Evolutionary conservation across 2,888 invertebrate genomes (phyloP).

Genomic region (Drosophila rellima): DNA sequence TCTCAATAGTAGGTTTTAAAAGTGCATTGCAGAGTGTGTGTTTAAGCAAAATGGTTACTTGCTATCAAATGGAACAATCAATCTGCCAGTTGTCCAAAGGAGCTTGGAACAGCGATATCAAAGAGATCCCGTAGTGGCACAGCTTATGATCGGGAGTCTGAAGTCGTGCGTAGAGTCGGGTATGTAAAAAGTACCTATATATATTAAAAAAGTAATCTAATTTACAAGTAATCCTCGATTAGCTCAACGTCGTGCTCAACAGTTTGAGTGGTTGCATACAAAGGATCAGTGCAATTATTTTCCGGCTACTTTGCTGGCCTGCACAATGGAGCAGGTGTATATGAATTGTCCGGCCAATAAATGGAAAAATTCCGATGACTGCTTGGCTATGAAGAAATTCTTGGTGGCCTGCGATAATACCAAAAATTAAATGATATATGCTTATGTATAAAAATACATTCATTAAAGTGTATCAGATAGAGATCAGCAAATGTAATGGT

Average conservation of each 20-base stretch:
- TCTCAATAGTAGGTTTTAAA: neutral
- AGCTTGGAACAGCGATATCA: constrained; percentile 50
- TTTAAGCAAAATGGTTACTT: constrained; percentile 56
- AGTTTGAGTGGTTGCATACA: constrained; percentile 60
- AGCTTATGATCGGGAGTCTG: constrained; percentile 44
- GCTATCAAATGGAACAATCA: constrained; percentile 50
- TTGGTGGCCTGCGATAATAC: constrained; percentile 54
- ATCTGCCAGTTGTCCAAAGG: constrained; percentile 40
- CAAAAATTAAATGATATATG: constrained; percentile 18
- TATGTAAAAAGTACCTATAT: constrained; percentile 14
- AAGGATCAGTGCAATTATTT: constrained; percentile 59
- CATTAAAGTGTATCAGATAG: constrained; percentile 1
- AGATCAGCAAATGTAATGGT: constrained; percentile 14
- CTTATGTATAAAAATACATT: neutral
- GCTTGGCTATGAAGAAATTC: constrained; percentile 59
- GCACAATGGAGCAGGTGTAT: constrained; percentile 64
- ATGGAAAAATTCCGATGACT: constrained; percentile 65
- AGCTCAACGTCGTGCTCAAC: constrained; percentile 50
- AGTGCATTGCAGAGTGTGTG: constrained; percentile 70
- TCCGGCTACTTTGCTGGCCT: constrained; percentile 64
- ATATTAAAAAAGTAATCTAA: neutral
- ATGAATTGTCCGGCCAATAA: constrained; percentile 59
- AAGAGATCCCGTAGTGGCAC: constrained; percentile 36
- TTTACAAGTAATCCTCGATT: neutral
- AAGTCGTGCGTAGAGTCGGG: constrained; percentile 42